phyloP scores from a whole-genome alignment of 2,797 vertebrate genomes.

The Phyllotis vaccarum region DNA sequence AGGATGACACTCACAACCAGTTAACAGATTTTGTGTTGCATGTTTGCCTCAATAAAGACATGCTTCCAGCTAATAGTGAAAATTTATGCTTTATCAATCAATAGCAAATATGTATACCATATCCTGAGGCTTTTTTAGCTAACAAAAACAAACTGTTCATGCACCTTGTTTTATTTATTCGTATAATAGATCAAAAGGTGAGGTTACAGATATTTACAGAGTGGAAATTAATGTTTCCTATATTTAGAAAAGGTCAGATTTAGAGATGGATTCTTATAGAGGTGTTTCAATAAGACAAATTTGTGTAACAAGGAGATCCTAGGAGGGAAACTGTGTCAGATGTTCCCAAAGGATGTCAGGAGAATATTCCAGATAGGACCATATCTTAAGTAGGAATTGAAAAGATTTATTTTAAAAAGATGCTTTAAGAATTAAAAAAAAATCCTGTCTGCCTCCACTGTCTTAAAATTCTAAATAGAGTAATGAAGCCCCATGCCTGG shows the following conservation, averaged over 20 bases:
- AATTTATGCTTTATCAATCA: background rate
- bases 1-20: background rate
- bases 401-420: background rate
- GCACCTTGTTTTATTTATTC: conserved; percentile 26
- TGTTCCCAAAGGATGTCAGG: background rate
- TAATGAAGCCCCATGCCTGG: background rate
- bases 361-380: background rate
- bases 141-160: background rate
- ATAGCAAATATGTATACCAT: background rate
- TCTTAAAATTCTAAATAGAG: background rate
- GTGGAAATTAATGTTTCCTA: background rate
- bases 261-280: background rate
- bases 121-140: background rate
- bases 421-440: background rate
- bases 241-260: background rate
- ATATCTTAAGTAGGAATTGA: background rate
- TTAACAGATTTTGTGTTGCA: background rate
- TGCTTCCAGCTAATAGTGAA: background rate
- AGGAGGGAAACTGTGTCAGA: background rate
- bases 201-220: background rate
- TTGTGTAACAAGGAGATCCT: background rate
- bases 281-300: background rate
- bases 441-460: background rate
- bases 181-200: background rate
- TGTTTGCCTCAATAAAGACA: conserved; percentile 16